phyloP scores from a whole-genome alignment of 2,113 vertebrate species.

The Nannobrachium achirus region DNA sequence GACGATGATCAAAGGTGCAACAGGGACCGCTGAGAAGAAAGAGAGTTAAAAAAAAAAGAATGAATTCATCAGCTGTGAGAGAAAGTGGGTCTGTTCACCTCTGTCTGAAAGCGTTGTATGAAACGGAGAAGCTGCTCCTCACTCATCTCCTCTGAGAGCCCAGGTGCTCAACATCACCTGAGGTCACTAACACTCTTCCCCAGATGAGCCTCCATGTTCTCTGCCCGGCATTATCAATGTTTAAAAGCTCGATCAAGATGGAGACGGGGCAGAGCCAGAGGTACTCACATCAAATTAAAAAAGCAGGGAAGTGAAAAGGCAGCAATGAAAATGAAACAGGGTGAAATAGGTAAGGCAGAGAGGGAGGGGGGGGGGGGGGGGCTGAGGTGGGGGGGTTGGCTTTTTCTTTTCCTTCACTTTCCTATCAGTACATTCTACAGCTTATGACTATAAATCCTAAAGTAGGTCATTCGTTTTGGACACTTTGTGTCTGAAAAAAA shows the following conservation, averaged over 20 bases:
- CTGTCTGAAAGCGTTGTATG: conserved; percentile 60
- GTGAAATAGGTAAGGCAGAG: neutral
- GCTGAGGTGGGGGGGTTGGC: conserved; percentile 23
- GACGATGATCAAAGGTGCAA: conserved; percentile 75
- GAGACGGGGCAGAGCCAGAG: conserved; percentile 30
- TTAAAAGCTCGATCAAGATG: conserved; percentile 66
- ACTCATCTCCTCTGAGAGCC: conserved; percentile 52
- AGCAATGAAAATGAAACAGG: conserved; percentile 10
- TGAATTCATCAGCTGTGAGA: conserved; percentile 64
- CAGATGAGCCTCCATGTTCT: conserved; percentile 44
- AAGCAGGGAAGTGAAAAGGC: conserved; percentile 34
- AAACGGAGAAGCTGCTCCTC: conserved; percentile 8
- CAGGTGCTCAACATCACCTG: conserved; percentile 68
- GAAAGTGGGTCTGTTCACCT: conserved; percentile 49
- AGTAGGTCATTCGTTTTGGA: conserved; percentile 56
- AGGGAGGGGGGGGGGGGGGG: conserved; percentile 13
- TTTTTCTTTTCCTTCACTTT: conserved; percentile 21
- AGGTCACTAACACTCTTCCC: conserved; percentile 59
- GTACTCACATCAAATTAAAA: conserved; percentile 40
- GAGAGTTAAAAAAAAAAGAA: conserved; percentile 50
- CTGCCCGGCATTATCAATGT: conserved; percentile 61
- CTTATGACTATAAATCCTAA: conserved; percentile 27
- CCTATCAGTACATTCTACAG: conserved; percentile 2
- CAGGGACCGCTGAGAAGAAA: conserved; percentile 65
- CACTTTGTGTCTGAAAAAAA: conserved; percentile 52